Evolutionary conservation across 2,888 invertebrate species (phyloP).

Genomic region (Zaprionus obscuricornis): DNA sequence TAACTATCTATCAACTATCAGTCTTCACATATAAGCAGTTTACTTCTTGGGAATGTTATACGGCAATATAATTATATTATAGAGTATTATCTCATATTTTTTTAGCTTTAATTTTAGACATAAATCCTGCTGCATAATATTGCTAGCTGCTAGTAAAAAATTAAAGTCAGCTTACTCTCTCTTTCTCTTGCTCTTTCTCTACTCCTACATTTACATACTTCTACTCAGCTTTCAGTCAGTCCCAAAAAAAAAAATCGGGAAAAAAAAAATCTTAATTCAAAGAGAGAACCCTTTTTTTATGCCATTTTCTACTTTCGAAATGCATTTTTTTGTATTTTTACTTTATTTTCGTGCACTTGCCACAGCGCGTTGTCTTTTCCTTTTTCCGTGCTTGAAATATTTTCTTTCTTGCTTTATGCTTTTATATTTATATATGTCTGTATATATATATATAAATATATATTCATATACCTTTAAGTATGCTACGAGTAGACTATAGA

Average conservation of each 20-base stretch:
- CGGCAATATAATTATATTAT: too few species aligned
- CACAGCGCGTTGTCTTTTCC: conserved; percentile 53
- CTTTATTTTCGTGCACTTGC: conserved; percentile 48
- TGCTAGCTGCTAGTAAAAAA: too few species aligned
- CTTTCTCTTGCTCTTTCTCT: background rate
- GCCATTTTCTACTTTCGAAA: conserved; percentile 22
- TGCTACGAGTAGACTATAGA: conserved; percentile 58
- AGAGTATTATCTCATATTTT: too few species aligned
- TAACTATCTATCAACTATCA: too few species aligned
- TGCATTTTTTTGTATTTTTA: conserved; percentile 38
- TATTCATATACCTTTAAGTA: conserved; percentile 58
- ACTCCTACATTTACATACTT: too few species aligned
- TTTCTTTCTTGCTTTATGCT: conserved; percentile 29
- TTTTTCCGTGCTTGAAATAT: conserved; percentile 49
- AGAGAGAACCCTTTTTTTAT: conserved; percentile 43
- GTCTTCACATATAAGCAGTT: too few species aligned
- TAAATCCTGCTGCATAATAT: too few species aligned
- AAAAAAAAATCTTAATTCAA: conserved; percentile 64
- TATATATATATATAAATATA: too few species aligned
- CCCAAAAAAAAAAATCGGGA: conserved; percentile 52
- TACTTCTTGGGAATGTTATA: too few species aligned
- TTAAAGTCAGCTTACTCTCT: background rate
- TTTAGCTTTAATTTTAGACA: too few species aligned
- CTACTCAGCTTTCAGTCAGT: conserved; percentile 15
- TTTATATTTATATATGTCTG: too few species aligned